Percentiles rank a stretch among this genome's conserved stretches.
Conservation (phyloP, 2,113 vertebrate species). For the Neoarius graeffei region DNA sequence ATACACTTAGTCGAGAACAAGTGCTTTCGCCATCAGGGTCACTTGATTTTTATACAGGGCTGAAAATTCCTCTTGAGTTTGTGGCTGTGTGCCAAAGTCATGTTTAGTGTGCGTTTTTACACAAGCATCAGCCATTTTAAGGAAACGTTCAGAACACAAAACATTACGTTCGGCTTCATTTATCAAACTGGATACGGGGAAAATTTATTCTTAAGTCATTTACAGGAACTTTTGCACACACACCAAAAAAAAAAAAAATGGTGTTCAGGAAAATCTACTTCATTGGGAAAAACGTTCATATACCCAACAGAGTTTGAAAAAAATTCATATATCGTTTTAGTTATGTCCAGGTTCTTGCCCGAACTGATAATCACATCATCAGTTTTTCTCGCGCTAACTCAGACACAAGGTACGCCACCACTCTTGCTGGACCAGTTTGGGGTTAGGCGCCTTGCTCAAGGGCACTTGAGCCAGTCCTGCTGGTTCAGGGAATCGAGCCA, state of each 20-base stretch:
- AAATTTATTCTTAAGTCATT: not conserved
- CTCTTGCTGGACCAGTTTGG: too few relatives aligned
- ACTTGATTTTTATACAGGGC: not conserved
- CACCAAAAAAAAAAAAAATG: not conserved
- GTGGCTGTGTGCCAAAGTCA: not conserved
- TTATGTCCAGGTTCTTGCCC: too few relatives aligned
- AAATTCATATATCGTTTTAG: not conserved
- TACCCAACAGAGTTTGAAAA: not conserved
- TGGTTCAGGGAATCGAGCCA: too few relatives aligned
- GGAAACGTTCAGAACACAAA: not conserved
- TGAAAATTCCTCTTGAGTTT: not conserved
- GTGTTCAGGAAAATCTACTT: not conserved
- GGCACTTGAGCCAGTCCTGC: too few relatives aligned
- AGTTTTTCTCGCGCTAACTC: too few relatives aligned
- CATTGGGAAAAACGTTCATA: too few relatives aligned
- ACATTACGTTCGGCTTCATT: too few relatives aligned
- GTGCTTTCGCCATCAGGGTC: not conserved
- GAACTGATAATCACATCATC: too few relatives aligned
- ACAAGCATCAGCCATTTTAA: not conserved
- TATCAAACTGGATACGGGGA: not conserved
- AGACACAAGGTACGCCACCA: too few relatives aligned
- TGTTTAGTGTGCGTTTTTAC: too few relatives aligned
- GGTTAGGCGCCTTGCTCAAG: too few relatives aligned
- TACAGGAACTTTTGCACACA: not conserved
- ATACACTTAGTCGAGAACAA: not conserved